A percentile compares a stretch with the other conserved stretches of the same genome.
These are phyloP conservation scores for Porites australiensis DNA, from an alignment of 64 coral and sea anemone genomes.

Conservation along the genomic window DNA sequence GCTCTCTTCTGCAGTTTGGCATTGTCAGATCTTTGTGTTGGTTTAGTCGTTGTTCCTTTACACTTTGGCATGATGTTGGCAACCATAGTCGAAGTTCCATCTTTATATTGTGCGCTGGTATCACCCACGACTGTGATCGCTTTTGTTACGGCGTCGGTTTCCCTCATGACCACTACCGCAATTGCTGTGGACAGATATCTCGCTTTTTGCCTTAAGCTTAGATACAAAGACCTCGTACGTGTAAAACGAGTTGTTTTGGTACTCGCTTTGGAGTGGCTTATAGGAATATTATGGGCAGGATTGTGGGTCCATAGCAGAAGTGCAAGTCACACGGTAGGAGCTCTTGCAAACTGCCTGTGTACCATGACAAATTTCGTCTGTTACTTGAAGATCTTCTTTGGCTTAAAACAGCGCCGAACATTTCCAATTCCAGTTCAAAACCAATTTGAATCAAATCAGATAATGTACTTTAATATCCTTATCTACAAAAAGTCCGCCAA, in stretches of 20 bases:
- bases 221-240: background rate
- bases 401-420: background rate
- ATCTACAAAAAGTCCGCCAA: constrained; percentile 15
- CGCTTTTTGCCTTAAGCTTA: background rate
- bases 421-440: background rate
- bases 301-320: background rate
- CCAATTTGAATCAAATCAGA: background rate
- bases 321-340: background rate
- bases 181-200: constrained; percentile 9
- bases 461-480: background rate
- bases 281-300: background rate
- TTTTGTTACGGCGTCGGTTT: background rate
- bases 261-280: background rate
- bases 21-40: constrained; percentile 6
- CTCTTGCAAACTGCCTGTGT: background rate
- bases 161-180: background rate
- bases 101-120: background rate
- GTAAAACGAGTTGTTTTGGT: background rate
- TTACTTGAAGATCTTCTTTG: constrained; percentile 22
- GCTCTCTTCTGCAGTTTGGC: constrained; percentile 19
- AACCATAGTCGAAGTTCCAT: background rate
- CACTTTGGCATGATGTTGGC: background rate
- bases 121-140: background rate
- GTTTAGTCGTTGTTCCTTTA: background rate
- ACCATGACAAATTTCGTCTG: background rate